Evolutionary conservation across 2,888 invertebrate species (phyloP).

Genomic region (Gonocerus acuteangulatus): DNA sequence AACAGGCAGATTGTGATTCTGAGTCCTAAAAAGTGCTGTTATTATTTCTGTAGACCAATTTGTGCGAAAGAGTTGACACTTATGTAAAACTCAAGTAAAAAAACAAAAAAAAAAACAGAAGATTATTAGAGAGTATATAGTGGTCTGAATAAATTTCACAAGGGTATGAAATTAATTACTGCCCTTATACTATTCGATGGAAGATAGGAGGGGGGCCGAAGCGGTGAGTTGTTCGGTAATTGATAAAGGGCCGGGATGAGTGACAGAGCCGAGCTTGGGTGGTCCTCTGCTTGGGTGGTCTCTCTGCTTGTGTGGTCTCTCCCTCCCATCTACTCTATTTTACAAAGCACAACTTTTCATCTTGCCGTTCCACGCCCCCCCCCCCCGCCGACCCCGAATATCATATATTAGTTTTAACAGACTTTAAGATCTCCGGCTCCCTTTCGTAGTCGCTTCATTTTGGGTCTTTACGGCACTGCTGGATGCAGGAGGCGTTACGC

Average conservation of each 20-base stretch:
- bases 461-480: too few species aligned
- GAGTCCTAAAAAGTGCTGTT: too few species aligned
- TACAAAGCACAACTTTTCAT: slow-evolving; percentile 31
- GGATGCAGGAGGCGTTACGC: too few species aligned
- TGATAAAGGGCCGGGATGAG: slow-evolving; percentile 21
- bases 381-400: slow-evolving; percentile 4
- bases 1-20: too few species aligned
- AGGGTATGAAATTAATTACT: slow-evolving; percentile 18
- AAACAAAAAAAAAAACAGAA: too few species aligned
- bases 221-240: slow-evolving; percentile 10
- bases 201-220: background rate
- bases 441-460: too few species aligned
- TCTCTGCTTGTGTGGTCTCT: slow-evolving; percentile 27
- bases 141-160: slow-evolving; percentile 10
- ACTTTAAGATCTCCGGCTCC: slow-evolving; percentile 14
- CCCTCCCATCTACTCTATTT: slow-evolving; percentile 30
- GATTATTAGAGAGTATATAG: too few species aligned
- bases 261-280: slow-evolving; percentile 11
- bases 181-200: background rate
- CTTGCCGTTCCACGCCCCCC: slow-evolving; percentile 8
- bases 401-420: slow-evolving; percentile 25
- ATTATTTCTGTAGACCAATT: too few species aligned
- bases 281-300: slow-evolving; percentile 13
- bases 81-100: too few species aligned
- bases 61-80: too few species aligned